A percentile compares a stretch with the other conserved stretches of the same genome.
Conservation (phyloP, 2,888 invertebrate species). For the Thecocarcelia acutangulata region DNA sequence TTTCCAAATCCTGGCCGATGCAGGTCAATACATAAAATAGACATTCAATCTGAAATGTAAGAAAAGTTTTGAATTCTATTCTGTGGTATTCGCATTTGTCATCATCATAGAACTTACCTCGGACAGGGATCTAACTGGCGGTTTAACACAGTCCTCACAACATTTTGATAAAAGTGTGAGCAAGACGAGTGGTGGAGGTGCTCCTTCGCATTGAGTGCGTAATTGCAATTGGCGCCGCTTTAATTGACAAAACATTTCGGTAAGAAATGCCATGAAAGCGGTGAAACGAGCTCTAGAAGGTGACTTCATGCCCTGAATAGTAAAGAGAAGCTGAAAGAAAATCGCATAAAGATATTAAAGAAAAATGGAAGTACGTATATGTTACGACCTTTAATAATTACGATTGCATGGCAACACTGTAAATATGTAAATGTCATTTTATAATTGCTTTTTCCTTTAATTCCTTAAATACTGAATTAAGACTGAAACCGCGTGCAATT, state of each 20-base stretch:
- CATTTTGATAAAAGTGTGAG: constrained; percentile 93
- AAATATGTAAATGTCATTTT: no score
- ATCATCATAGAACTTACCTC: constrained; percentile 86
- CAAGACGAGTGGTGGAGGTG: constrained; percentile 88
- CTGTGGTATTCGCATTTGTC: no score
- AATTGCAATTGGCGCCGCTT: constrained; percentile 85
- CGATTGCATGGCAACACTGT: no score
- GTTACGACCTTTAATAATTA: no score
- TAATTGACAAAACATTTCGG: constrained; percentile 94
- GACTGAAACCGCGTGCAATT: no score
- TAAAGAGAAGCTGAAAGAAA: constrained; percentile 76
- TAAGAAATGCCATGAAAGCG: constrained; percentile 93
- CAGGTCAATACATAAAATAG: constrained; percentile 94
- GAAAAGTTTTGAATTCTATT: neutral
- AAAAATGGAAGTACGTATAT: neutral
- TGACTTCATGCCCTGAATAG: constrained; percentile 83
- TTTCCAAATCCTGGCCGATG: constrained; percentile 92
- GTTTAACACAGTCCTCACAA: constrained; percentile 92
- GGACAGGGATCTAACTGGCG: constrained; percentile 90
- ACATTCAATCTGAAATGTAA: constrained; percentile 87
- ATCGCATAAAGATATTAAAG: neutral
- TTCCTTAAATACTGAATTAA: no score
- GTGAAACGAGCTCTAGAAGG: constrained; percentile 86
- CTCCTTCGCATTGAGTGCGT: constrained; percentile 83
- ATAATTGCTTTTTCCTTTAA: no score